Conservation (phyloP, 2,888 invertebrate species). For the Cataglyphis altisquamis region DNA sequence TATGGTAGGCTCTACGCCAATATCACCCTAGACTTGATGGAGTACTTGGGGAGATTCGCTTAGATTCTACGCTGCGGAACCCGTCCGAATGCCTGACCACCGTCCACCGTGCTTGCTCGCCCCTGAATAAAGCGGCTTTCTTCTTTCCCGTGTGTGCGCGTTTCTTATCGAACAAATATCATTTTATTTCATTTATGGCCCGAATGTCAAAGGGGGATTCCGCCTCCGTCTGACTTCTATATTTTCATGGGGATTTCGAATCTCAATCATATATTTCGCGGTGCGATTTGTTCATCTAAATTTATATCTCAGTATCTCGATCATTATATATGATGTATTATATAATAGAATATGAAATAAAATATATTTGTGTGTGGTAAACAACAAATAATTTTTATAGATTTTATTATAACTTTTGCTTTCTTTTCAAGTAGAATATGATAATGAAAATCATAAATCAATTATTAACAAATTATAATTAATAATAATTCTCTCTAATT, state of each 20-base stretch:
- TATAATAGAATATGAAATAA: not conserved
- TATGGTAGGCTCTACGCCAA: slow-evolving; percentile 82
- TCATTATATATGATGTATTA: not conserved
- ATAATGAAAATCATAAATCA: not conserved
- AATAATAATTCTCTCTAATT: not conserved
- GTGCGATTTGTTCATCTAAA: slow-evolving; percentile 10
- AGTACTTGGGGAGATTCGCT: slow-evolving; percentile 80
- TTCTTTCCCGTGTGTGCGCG: slow-evolving; percentile 60
- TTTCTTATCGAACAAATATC: slow-evolving; percentile 84
- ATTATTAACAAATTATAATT: not conserved
- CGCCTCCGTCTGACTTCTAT: slow-evolving; percentile 47
- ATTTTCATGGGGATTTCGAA: slow-evolving; percentile 66
- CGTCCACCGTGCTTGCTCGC: slow-evolving; percentile 77
- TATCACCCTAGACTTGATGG: slow-evolving; percentile 84
- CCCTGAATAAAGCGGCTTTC: slow-evolving; percentile 84
- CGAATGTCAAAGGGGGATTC: slow-evolving; percentile 76
- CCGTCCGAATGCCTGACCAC: slow-evolving; percentile 65
- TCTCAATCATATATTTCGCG: slow-evolving; percentile 70
- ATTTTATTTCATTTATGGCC: slow-evolving; percentile 86
- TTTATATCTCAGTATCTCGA: slow-evolving; percentile 2
- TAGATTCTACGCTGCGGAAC: slow-evolving; percentile 62
- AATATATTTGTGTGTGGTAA: not conserved
- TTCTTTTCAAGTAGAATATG: not conserved
- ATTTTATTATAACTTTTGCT: slow-evolving; percentile 11
- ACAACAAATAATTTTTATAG: not conserved